These are phyloP conservation scores for Anarhynchus alexandrinus DNA, from an alignment of 2,113 vertebrate genomes.

Conservation along the genomic window DNA sequence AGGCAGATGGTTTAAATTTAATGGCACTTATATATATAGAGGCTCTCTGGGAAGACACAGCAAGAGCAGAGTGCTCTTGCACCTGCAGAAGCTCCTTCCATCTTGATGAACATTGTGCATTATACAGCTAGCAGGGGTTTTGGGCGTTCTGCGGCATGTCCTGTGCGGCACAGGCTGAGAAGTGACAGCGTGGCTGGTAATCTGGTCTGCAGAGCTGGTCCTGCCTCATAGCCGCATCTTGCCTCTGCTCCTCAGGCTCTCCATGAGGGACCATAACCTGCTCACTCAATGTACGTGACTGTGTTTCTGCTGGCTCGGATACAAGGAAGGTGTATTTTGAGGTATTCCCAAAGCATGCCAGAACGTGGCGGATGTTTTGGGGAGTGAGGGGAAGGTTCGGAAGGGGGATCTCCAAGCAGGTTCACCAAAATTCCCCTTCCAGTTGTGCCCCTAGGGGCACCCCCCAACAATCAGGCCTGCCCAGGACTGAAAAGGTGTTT, in stretches of 20 bases:
- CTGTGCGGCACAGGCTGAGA: neutral
- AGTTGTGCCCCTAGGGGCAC: neutral
- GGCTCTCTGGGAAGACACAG: neutral
- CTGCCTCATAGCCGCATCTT: neutral
- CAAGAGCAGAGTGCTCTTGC: neutral
- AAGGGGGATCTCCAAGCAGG: neutral
- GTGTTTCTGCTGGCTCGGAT: neutral
- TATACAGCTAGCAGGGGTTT: neutral
- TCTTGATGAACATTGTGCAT: neutral
- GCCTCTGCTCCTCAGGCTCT: neutral
- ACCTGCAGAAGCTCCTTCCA: neutral
- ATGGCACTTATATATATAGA: neutral
- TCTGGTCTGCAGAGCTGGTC: neutral
- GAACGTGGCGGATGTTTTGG: neutral
- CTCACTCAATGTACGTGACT: rapidly evolving
- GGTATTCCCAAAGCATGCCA: neutral
- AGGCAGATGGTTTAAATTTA: neutral
- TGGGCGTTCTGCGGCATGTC: neutral
- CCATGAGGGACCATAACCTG: neutral
- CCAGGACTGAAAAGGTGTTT: neutral
- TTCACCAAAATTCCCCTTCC: neutral
- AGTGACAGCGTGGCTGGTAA: neutral
- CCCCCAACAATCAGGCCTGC: neutral
- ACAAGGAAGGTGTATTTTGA: neutral
- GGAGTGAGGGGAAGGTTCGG: neutral